phyloP scores from a whole-genome alignment of 2,888 invertebrate species.

The Netelia inedita region DNA sequence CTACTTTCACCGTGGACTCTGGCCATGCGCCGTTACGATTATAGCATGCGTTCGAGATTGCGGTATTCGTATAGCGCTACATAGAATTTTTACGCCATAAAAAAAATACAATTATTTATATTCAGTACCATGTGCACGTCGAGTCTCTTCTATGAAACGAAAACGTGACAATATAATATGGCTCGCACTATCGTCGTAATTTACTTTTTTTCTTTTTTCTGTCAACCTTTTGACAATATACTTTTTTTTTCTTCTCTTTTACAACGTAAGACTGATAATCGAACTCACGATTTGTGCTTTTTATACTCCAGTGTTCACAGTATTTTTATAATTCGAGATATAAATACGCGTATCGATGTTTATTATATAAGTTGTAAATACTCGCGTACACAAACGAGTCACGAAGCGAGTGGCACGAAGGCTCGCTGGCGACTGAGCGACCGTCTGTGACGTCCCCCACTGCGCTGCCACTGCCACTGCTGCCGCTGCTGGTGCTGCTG shows the following conservation, averaged over 20 bases:
- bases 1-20: conserved; percentile 65
- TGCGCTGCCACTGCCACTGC: conserved; percentile 1
- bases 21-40: conserved; percentile 51
- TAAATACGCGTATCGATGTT: background rate
- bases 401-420: conserved; percentile 65
- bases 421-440: conserved; percentile 75
- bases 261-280: background rate
- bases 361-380: background rate
- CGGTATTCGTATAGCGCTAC: conserved; percentile 21
- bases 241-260: background rate
- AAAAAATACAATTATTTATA: background rate
- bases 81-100: background rate
- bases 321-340: background rate
- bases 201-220: background rate
- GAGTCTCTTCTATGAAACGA: background rate
- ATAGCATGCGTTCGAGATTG: conserved; percentile 41
- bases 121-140: background rate
- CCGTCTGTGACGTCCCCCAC: conserved; percentile 68
- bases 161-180: too few species aligned
- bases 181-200: too few species aligned
- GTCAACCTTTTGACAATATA: background rate
- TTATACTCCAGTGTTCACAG: background rate
- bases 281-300: background rate
- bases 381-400: background rate
- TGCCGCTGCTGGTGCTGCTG: background rate